Evolutionary conservation across 2,888 invertebrate genomes (phyloP).

Genomic region (Eledone cirrhosa): DNA sequence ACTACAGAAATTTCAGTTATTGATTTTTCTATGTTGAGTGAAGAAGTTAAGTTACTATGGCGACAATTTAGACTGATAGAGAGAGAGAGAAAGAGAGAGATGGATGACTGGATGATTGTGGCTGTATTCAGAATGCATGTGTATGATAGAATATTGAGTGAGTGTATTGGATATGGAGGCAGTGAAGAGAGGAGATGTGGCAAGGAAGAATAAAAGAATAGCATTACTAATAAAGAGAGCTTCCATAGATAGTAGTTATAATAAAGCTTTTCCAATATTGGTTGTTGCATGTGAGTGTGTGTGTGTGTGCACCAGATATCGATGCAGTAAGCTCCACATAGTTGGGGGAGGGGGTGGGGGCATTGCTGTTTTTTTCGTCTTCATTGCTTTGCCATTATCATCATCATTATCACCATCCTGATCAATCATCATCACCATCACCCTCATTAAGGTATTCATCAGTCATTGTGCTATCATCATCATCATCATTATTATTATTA

Average conservation of each 20-base stretch:
- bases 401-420: too few relatives aligned
- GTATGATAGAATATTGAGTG: neutral
- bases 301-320: too few relatives aligned
- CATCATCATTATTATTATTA: too few relatives aligned
- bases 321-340: too few relatives aligned
- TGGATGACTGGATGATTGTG: neutral
- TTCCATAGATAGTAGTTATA: constrained; percentile 9
- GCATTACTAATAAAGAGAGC: neutral
- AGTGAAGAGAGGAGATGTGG: neutral
- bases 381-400: too few relatives aligned
- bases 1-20: constrained; percentile 24
- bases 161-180: neutral
- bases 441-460: too few relatives aligned
- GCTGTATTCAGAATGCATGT: constrained; percentile 23
- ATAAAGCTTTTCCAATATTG: constrained; percentile 16
- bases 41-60: constrained; percentile 28
- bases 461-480: too few relatives aligned
- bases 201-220: neutral
- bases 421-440: too few relatives aligned
- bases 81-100: neutral
- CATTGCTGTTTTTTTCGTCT: too few relatives aligned
- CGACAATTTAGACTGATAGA: constrained; percentile 16
- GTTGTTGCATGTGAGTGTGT: too few relatives aligned
- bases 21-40: constrained; percentile 26
- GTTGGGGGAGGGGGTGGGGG: too few relatives aligned